A percentile compares a stretch with the other conserved stretches of the same genome.
Evolutionary conservation across 2,113 vertebrate genomes (phyloP).

Genomic region (Halichoeres trimaculatus): DNA sequence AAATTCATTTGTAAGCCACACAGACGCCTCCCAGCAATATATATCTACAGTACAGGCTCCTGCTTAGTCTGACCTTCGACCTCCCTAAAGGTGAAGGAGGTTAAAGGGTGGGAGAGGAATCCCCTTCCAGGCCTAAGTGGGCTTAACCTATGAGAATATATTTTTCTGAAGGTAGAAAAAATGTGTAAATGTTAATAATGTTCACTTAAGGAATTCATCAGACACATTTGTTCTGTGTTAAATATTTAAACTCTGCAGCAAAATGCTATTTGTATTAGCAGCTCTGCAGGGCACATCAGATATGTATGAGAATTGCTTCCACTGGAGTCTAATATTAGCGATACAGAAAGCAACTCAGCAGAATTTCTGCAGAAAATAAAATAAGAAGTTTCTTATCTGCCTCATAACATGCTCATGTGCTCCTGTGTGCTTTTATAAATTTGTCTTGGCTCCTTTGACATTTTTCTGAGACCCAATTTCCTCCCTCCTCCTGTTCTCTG

Average conservation of each 20-base stretch:
- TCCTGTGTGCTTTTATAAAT: constrained; percentile 10
- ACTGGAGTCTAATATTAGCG: no score
- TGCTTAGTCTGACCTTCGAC: constrained; percentile 28
- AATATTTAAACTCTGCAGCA: no score
- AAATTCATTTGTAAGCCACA: not conserved
- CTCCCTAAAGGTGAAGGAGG: not conserved
- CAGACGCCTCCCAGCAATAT: constrained; percentile 21
- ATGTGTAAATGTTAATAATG: not conserved
- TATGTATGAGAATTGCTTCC: no score
- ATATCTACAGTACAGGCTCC: not conserved
- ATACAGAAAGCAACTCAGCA: no score
- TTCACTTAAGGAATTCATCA: no score
- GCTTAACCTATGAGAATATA: not conserved
- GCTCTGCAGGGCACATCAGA: no score
- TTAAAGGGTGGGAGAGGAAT: not conserved
- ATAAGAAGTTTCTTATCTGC: no score
- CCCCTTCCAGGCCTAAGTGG: not conserved
- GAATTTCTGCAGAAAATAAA: no score
- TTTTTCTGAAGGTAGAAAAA: not conserved
- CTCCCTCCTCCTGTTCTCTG: constrained; percentile 32
- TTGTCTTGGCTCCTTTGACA: constrained; percentile 54
- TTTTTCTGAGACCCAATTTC: constrained; percentile 51
- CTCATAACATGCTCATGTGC: no score
- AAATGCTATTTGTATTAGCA: no score
- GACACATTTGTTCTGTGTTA: no score